phyloP scores from a whole-genome alignment of 1,140 invertebrate species.

The Trichomalopsis sarcophagae region DNA sequence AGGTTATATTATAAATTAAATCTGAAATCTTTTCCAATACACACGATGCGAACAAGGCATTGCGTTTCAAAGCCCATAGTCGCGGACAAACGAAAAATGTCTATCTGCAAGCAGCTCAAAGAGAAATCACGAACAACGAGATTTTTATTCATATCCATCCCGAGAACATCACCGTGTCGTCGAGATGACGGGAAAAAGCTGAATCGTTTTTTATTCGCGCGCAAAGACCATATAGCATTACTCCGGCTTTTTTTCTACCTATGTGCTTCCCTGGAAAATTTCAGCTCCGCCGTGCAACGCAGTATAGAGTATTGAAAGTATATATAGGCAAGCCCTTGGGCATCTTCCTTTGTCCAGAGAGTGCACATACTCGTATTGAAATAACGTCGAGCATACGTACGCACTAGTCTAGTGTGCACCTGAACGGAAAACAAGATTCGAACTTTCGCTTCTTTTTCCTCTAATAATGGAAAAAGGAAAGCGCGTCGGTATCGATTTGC shows the following conservation, averaged over 20 bases:
- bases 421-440: not conserved
- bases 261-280: not conserved
- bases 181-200: too few relatives aligned
- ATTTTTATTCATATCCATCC: too few relatives aligned
- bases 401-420: not conserved
- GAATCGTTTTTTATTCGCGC: too few relatives aligned
- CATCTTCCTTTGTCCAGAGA: not conserved
- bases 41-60: too few relatives aligned
- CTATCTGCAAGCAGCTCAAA: too few relatives aligned
- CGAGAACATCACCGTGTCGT: too few relatives aligned
- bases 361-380: not conserved
- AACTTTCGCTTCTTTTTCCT: not conserved
- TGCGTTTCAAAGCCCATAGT: too few relatives aligned
- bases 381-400: not conserved
- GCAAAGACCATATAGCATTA: too few relatives aligned
- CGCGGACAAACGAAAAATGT: too few relatives aligned
- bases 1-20: too few relatives aligned
- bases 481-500: not conserved
- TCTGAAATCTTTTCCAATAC: too few relatives aligned
- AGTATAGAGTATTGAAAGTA: not conserved
- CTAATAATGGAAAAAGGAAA: not conserved
- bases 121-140: too few relatives aligned
- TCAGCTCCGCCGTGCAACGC: not conserved
- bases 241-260: not conserved
- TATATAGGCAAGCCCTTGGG: not conserved